Conservation (phyloP, 1,140 invertebrate species). For the Drosophila elegans region DNA sequence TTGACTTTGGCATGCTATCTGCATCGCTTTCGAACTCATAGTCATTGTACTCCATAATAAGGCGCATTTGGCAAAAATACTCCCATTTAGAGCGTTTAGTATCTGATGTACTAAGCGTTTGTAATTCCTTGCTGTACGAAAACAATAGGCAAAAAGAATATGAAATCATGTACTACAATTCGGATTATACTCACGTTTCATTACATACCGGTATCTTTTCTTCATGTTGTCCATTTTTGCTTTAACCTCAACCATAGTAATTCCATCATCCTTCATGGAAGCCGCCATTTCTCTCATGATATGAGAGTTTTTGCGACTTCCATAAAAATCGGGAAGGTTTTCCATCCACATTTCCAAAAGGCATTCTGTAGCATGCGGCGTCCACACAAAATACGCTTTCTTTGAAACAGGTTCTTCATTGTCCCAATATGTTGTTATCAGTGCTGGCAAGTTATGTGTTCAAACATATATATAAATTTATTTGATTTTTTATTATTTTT, state of each 20-base stretch:
- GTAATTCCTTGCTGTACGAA: neutral
- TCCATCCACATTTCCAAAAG: slow-evolving; percentile 2
- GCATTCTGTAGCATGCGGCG: neutral
- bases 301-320: neutral
- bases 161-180: too few species aligned
- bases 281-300: neutral
- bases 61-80: neutral
- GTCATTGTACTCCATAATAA: neutral
- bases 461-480: too few species aligned
- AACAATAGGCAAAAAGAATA: neutral
- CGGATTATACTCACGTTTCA: too few species aligned
- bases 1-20: neutral
- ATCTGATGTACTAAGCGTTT: neutral
- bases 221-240: slow-evolving; percentile 7
- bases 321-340: neutral
- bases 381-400: slow-evolving; percentile 4
- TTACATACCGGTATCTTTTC: slow-evolving; percentile 14
- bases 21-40: neutral
- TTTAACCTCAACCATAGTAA: neutral
- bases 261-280: neutral
- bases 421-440: too few species aligned
- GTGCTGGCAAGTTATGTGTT: too few species aligned
- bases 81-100: neutral
- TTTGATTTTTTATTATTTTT: too few species aligned
- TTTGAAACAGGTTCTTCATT: neutral